Percentiles rank a stretch among this genome's conserved stretches.
Evolutionary conservation across 1,140 invertebrate species (phyloP).

Genomic region (Antheraea mylitta): DNA sequence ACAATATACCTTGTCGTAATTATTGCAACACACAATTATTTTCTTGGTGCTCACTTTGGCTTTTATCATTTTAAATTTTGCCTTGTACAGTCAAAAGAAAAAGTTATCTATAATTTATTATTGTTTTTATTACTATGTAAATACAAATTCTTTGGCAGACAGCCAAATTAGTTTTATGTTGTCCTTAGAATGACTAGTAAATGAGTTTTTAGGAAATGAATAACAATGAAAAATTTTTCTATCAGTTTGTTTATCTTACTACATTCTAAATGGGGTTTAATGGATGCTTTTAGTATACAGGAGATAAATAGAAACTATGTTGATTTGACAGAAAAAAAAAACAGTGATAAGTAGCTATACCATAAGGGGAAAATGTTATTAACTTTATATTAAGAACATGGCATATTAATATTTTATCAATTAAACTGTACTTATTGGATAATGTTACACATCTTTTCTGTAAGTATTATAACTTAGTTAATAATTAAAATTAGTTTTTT

Average conservation of each 20-base stretch:
- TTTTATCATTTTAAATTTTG: constrained; percentile 8
- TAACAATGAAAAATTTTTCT: background rate
- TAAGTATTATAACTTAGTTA: too few relatives aligned
- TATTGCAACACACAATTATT: constrained; percentile 5
- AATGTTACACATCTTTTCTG: too few relatives aligned
- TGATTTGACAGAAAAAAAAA: too few relatives aligned
- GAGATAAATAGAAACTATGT: too few relatives aligned
- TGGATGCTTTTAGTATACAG: background rate
- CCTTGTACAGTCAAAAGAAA: constrained; percentile 5
- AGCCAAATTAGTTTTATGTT: constrained; percentile 12
- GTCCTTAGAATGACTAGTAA: background rate
- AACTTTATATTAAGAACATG: too few relatives aligned
- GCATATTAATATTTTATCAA: too few relatives aligned
- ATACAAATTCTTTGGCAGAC: constrained; percentile 6
- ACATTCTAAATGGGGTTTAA: background rate
- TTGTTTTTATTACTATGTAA: constrained; percentile 8
- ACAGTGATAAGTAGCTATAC: too few relatives aligned
- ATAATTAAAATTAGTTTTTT: too few relatives aligned
- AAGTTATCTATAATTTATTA: background rate
- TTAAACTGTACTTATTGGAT: too few relatives aligned
- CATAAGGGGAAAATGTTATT: too few relatives aligned
- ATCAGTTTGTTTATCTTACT: background rate
- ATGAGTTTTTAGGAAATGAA: background rate
- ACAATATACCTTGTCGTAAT: background rate
- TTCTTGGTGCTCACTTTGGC: constrained; percentile 2